Percentiles rank a stretch among this genome's conserved stretches.
These are phyloP conservation scores for Dendrolimus houi DNA, from an alignment of 2,888 invertebrate genomes.

Conservation along the genomic window DNA sequence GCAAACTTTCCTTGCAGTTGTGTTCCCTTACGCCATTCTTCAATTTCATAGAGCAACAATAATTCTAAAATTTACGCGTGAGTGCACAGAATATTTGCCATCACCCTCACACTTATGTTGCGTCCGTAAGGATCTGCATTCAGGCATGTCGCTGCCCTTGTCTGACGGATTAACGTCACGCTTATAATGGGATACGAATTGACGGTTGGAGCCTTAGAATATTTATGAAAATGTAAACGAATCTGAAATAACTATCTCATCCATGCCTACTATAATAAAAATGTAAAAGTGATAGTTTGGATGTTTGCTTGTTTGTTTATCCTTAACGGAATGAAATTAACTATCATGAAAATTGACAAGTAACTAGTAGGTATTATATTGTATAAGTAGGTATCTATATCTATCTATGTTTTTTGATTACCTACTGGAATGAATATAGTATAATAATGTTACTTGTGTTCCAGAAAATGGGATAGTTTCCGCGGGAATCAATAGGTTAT, in stretches of 20 bases:
- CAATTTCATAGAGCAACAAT: slow-evolving; percentile 38
- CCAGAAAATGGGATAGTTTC: too few species aligned
- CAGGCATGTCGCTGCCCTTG: slow-evolving; percentile 47
- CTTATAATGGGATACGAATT: slow-evolving; percentile 63
- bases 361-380: too few species aligned
- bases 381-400: too few species aligned
- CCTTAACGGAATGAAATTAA: too few species aligned
- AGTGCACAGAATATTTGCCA: slow-evolving; percentile 66
- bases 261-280: too few species aligned
- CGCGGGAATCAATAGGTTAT: too few species aligned
- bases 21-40: slow-evolving; percentile 47
- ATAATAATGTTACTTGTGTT: too few species aligned
- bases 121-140: slow-evolving; percentile 49
- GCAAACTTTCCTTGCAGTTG: slow-evolving; percentile 7
- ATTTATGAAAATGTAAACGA: slow-evolving; percentile 33
- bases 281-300: too few species aligned
- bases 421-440: too few species aligned
- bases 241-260: slow-evolving; percentile 1
- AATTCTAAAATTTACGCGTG: slow-evolving; percentile 69
- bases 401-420: too few species aligned
- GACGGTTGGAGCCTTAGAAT: slow-evolving; percentile 28
- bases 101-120: slow-evolving; percentile 54
- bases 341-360: too few species aligned
- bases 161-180: slow-evolving; percentile 63
- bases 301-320: too few species aligned